Evolutionary conservation across 1,140 invertebrate genomes (phyloP), one percentile per base, ranked within the genome.

Genomic region (Neoseiulus cucumeris): DNA sequence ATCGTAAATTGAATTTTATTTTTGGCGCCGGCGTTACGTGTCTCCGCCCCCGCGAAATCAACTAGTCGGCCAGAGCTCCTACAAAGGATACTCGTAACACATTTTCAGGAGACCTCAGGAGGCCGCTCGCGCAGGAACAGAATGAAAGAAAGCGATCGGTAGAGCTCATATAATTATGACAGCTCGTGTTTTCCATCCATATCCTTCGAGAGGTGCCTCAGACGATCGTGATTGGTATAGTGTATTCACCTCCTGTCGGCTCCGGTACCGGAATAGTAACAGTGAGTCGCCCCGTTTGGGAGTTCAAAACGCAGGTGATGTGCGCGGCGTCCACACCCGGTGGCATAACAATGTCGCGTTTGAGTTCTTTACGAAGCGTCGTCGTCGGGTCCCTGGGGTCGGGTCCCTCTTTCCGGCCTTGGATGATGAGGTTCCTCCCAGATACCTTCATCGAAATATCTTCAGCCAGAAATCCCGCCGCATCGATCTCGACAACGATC

Each of bases 401-500:
- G 1, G 51, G 51, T 5, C 51, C 51, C 51, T 59, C 51, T 59
- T 59, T 59, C 22, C 22, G 14, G 51, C 51, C 51, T 20, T 59
- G 17, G 51, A 59, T 59, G 12, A 59, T 33, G 4, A 59, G 22
- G 9, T 59, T 59, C 14, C 51, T 25, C 22, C 51, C 51, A 20
- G 25, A 29, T 20, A 59, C 51, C 22, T 59, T 59, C 51, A 59
- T 59, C 25, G 51, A 59, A 20, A 59, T 59, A 9, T 59, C 51
- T 33, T 59, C 51, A 20, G 51, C 51, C 14, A 33, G 14, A 9
- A 59, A 59, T 2, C 51, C 51, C 22, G 51, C 25, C 22, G 51
- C 51, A 59, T 59, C 51, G 22, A 59, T 59, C 33, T 59, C 51
- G 22, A 59, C 51, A 33, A 59, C 51, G 22, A 59, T 59, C 22